Evolutionary conservation across 1,140 invertebrate genomes (phyloP), one percentile per base, ranked within the genome.

Genomic region (Lepeophtheirus salmonis): DNA sequence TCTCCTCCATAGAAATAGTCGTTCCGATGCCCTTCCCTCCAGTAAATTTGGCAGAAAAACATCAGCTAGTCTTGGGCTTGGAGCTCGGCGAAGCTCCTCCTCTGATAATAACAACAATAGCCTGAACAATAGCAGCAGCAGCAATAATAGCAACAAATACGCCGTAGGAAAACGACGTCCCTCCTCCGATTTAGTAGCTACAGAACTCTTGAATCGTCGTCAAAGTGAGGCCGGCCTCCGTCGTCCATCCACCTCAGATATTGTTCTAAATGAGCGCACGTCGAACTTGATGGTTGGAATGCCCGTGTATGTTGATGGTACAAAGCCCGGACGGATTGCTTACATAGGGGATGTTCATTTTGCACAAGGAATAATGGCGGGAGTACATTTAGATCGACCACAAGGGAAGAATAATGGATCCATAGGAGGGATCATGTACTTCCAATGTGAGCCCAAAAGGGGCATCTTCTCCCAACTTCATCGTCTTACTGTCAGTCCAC

Each of bases 331-430:
- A 41, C 79, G 81, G 66, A 94, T 98, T 64, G 89, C 90, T 23
- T 97, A 86, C 70, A 89, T 97, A 61, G 94, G 94, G 12, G 90
- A 94, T 69, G 92, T 91, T 25, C 81, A 89, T 68, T 97, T 97
- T 71, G 90, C 86, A 17, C 80, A 83, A 24, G 91, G 92, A 64
- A 85, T 90, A 61, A 97, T 91, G 91, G 90, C 89, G 66, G 92
- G 92, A 41, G 82, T 97, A 58, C 89, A 91, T 41, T 77, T 97
- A 59, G 91, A 97, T 70, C 83, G 89, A 63, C 79, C 89, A 16
- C 2, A 56, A 68, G 86, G 86, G 49, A 97, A 97, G 77, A 97
- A 97, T 71, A 90, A 97, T 74, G 94, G 94, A 16, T 88, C 89
- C 17, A 90, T 97, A 50, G 83, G 84, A 57, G 91, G 90, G 24